Evolutionary conservation across 2,888 invertebrate species (phyloP), one percentile per base, ranked within the genome.

Genomic region (Cantharis lateralis): DNA sequence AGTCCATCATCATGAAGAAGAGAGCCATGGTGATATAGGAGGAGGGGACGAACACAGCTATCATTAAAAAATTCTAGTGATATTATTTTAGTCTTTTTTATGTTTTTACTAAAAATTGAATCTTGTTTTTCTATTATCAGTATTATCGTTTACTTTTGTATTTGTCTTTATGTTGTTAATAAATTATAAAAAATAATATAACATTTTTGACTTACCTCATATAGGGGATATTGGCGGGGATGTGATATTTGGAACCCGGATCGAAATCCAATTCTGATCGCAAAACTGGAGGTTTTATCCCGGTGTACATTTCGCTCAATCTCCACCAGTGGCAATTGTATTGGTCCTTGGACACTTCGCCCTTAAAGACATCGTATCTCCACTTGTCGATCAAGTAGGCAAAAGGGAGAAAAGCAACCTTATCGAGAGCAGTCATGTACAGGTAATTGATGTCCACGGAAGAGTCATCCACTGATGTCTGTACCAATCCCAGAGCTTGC

Each of bases 291-390:
- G 96, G 96, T 82, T 96, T 95, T 76, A 96, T 92, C 5, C 96
- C 96, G 79, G 95, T 93, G 82, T 94, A 95, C 85, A 93, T 92
- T 87, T 96, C 96, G 85, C 96, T 93, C 71, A 96, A 88, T 84
- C 95, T 91, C 94, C 96, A 96, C 94, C 95, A 97, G 82, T 96
- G 95, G 80, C 96, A 95, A 85, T 96, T 97, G 86, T 95, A 95
- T 82, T 95, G 93, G 68, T 94, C 93, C 83, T 94, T 93, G 77
- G 91, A 91, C 0, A 94, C 90, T 62, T 91, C 91, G 0, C 94
- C 95, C 68, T 92, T 93, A 85, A 96, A 97, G 0, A 96, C 92
- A 81, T 95, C 95, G 91, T 95, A 96, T 26, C 97, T 89, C 96
- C 96, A 97, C 81, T 92, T 91, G 83, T 97, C 97, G 91, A 97